Base-by-base conservation (phyloP, 1,140 invertebrate genomes). In the Maniola jurtina region DNA sequence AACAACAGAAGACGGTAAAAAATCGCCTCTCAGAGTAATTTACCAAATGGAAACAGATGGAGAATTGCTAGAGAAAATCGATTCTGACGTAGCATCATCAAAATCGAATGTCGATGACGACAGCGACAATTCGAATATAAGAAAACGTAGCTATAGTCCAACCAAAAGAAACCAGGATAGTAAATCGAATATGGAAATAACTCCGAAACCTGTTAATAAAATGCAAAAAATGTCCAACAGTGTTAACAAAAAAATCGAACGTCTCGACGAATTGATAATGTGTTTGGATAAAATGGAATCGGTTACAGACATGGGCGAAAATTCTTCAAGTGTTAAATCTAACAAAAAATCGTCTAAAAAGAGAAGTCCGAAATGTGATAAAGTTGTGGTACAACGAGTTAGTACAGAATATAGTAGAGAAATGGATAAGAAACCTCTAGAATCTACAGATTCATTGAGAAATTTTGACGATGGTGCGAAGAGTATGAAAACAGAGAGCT, bases 141-240 rank as follows among this genome's bases (percentile, higher is more conserved):
- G 54, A 83, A 68, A 88, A 65, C 70, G 86, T 0, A 77, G 61
- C 6, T 81, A 81, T 48, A 83, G 75, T 58, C 82, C 83, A 0
- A 68, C 62, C 0, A 72, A 61, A 10, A 40, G 16, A 6, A 67
- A 73, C 14, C 72, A 68, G 6, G 42, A 65, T n/a, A 50, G 4
- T 13, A 15, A 16, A 6, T 4, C 55, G 33, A 55, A 67, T 14
- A 42, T 64, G 5, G 76, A 83, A 5, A 45, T 81, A 0, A 89
- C 86, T 0, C 86, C 85, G 6, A 89, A 86, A 68, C 84, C 84
- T 6, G 34, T 69, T 0, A 73, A 42, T 6, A 88, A 89, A 65
- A 79, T 88, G 64, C 80, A 84, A 55, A 89, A 83, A 54, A 59
- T 79, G 14, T 86, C 84, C 0, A 70, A 66, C 7, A 81, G 70